Percentiles rank a stretch among this genome's conserved stretches.
Evolutionary conservation across 2,888 invertebrate genomes (phyloP).

Genomic region (Mellilla xanthometata): DNA sequence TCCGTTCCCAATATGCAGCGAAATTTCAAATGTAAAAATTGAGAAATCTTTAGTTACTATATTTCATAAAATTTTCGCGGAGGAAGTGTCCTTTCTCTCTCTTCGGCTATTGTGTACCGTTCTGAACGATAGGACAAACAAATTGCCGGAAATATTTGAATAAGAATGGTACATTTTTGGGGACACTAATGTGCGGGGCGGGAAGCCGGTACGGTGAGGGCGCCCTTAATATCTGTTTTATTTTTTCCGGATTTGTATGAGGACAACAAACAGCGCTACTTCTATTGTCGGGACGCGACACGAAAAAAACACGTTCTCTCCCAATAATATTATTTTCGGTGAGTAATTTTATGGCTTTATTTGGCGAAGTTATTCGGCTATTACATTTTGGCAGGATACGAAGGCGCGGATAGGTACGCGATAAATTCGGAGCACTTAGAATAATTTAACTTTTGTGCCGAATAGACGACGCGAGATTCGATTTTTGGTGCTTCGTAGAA

Average conservation of each 20-base stretch:
- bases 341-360: conserved; percentile 73
- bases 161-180: conserved; percentile 75
- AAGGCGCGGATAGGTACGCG: conserved; percentile 24
- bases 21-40: conserved; percentile 20
- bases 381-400: conserved; percentile 40
- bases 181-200: conserved; percentile 78
- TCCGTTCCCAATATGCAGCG: conserved; percentile 14
- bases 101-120: conserved; percentile 55
- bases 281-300: conserved; percentile 58
- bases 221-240: conserved; percentile 76
- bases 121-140: conserved; percentile 73
- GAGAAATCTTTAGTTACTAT: conserved; percentile 13
- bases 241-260: conserved; percentile 80
- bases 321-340: conserved; percentile 67
- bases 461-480: conserved; percentile 12
- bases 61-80: conserved; percentile 26
- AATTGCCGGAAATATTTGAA: conserved; percentile 81
- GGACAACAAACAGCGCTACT: conserved; percentile 66
- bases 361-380: conserved; percentile 46
- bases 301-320: conserved; percentile 62
- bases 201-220: conserved; percentile 61
- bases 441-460: conserved; percentile 19
- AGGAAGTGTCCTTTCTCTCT: conserved; percentile 47
- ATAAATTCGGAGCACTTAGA: conserved; percentile 22
- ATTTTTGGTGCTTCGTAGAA: conserved; percentile 20